Conservation (phyloP, 2,113 vertebrate species). For the Silurus meridionalis region DNA sequence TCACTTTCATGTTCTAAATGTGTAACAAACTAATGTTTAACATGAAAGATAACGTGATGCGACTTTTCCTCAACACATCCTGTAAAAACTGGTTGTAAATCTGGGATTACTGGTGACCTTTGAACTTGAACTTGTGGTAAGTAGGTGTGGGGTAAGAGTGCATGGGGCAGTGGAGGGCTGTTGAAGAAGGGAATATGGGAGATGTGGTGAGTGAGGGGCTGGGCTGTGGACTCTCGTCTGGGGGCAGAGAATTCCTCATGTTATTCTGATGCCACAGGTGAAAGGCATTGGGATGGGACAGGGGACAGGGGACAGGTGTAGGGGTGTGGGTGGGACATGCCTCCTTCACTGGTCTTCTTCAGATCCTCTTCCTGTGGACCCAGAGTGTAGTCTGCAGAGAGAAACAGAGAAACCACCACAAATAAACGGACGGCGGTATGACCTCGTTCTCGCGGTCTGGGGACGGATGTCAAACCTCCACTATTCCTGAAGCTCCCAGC, state of each 20-base stretch:
- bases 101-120: neutral
- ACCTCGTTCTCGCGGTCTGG: no score
- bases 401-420: neutral
- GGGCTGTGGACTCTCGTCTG: conserved; percentile 47
- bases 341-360: conserved; percentile 57
- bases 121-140: neutral
- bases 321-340: conserved; percentile 61
- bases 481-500: neutral
- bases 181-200: conserved; percentile 71
- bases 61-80: neutral
- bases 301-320: conserved; percentile 37
- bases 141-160: neutral
- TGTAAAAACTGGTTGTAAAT: neutral
- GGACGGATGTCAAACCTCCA: no score
- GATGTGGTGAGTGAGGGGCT: conserved; percentile 67
- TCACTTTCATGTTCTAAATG: no score
- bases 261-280: conserved; percentile 75
- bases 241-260: conserved; percentile 66
- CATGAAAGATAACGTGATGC: neutral
- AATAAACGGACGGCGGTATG: neutral
- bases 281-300: conserved; percentile 73
- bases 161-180: conserved; percentile 30
- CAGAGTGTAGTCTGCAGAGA: conserved; percentile 73
- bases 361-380: conserved; percentile 69
- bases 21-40: no score